Base-by-base conservation (phyloP, 2,888 invertebrate species). In the Melinopterus prodromus region DNA sequence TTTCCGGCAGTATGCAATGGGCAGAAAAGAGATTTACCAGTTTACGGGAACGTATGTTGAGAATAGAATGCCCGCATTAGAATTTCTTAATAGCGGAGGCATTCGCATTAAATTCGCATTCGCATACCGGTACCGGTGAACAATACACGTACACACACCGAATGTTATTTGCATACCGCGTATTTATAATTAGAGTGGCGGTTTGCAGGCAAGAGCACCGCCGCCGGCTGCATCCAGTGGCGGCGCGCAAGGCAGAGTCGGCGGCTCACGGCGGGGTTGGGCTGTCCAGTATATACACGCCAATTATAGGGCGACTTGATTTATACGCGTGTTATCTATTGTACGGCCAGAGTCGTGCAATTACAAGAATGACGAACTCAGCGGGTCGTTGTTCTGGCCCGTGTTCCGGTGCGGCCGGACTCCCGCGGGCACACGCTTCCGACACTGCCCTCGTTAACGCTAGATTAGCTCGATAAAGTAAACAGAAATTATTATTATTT, bases 351-450 rank as follows among this genome's bases (percentile, higher is more conserved):
- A 84, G 84, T 86, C 79, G 83, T 82, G 84, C 85, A 85, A 85
- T 85, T 85, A 84, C 84, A 84, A 83, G 85, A 84, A 85, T 85
- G 85, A 85, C 85, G 84, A 83, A 83, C 85, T 83, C 84, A 84
- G 84, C 84, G 83, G 82, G 84, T 82, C 82, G 80, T 83, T 84
- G 84, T 83, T 85, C 81, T 80, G 82, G 79, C 80, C 80, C 83
- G 78, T 83, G 82, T 84, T 80, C 78, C 36, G 14, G 35, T 15
- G 74, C 6, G 74, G 74, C 35, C 79, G 81, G 77, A 69, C 77
- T 70, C 74, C 80, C 76, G 77, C 77, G 71, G 79, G 71, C 76
- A n/a, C 74, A 74, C 69, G 74, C 69, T 81, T 82, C 78, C 82
- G 79, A 71, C 76, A 71, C 78, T 78, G 71, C 77, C 80, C 82